Evolutionary conservation across 1,140 invertebrate genomes (phyloP), one percentile per base, ranked within the genome.

Genomic region (Drosophila obscura): DNA sequence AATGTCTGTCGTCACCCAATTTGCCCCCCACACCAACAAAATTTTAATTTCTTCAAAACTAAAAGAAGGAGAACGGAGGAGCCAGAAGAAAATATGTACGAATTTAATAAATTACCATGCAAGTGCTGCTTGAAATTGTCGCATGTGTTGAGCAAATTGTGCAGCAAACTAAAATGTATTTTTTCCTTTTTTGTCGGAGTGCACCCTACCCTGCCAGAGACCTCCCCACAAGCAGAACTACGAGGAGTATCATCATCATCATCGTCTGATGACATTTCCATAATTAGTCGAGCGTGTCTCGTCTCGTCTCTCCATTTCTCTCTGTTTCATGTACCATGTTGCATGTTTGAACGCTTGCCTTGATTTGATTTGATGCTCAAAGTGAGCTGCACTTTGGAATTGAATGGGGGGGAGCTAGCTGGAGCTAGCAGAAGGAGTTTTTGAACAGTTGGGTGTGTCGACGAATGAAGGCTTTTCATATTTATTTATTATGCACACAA

Each of bases 401-500:
- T 48, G 65, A 77, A 28, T 55, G 41, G 51, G 39, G 41, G 7
- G n/a, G 22, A 52, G 5, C 8, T 15, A 24, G 9, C 7, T 53
- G 22, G 19, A 13, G 35, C 35, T 44, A 22, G 19, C 41, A 15
- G 26, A 11, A 24, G 48, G 6, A 44, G 31, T 13, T 44, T 16
- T 15, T 41, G 35, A 59, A 24, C 49, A 11, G 61, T 45, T 61
- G 49, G 65, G 49, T 67, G 65, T 59, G 50, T 22, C 24, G 24
- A 28, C 13, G 24, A 49, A 41, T 39, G 48, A 74, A 53, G 72
- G 72, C 72, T 50, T 75, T 75, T 75, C 80, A 79, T 76, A 84
- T 84, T 80, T 84, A 87, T 87, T 87, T 87, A 82, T 85, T 85
- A 84, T 84, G 81, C 81, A 81, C 77, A 81, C 82, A 74, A 73